A percentile compares a stretch with the other conserved stretches of the same genome.
Conservation (phyloP, 1,140 invertebrate genomes). For the Cherax quadricarinatus region DNA sequence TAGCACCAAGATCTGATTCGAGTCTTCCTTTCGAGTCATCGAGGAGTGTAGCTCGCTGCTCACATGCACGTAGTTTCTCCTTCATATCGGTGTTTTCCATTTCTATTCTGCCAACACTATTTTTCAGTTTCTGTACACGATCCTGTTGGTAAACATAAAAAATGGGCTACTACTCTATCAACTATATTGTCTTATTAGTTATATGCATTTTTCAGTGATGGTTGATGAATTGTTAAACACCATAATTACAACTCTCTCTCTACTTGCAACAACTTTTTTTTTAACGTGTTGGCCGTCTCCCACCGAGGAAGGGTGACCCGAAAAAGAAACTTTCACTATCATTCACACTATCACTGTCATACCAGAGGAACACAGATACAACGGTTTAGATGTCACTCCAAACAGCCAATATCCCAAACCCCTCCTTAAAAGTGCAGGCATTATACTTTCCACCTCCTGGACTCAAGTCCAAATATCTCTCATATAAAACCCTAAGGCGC, state of each 20-base stretch:
- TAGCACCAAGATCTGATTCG: conserved; percentile 64
- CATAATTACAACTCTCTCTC: neutral
- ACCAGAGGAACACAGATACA: no score
- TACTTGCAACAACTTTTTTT: no score
- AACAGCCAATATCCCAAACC: no score
- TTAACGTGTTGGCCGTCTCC: no score
- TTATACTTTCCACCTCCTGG: no score
- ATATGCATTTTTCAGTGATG: neutral
- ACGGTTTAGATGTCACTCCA: no score
- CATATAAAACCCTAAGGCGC: no score
- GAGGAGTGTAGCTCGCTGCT: conserved; percentile 64
- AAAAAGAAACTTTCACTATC: no score
- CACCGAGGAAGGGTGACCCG: no score
- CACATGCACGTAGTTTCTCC: conserved; percentile 60
- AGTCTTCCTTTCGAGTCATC: conserved; percentile 70
- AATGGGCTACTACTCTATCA: neutral
- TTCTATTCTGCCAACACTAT: conserved; percentile 62
- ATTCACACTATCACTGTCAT: no score
- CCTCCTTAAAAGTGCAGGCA: no score
- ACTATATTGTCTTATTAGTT: neutral
- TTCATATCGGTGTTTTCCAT: conserved; percentile 67
- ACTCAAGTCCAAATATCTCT: no score
- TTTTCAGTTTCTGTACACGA: conserved; percentile 68
- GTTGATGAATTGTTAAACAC: neutral
- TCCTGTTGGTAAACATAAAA: conserved; percentile 34